Evolutionary conservation across 2,888 invertebrate species (phyloP), one percentile per base, ranked within the genome.

Genomic region (Seira sanloemensis): DNA sequence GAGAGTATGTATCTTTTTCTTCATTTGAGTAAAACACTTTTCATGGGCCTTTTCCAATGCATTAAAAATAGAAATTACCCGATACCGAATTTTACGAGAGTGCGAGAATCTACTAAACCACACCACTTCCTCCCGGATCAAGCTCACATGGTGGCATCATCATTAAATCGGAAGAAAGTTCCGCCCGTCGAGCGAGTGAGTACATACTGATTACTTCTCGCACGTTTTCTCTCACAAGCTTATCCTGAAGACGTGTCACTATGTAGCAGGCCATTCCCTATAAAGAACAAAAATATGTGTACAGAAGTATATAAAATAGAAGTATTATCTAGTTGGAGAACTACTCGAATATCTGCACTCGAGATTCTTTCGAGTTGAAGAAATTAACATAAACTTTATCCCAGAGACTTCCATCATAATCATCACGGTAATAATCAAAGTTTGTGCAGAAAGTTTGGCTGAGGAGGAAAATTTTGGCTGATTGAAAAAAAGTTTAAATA

Each of bases 201-300:
- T 83, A 83, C 83, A 83, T 83, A 62, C 83, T 83, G 74, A 83
- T 83, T 73, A 83, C 78, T 78, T 83, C 83, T 46, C 83, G 83
- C 74, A 83, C 83, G 78, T 83, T 83, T 68, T 83, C 83, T n/a
- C 83, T 83, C 68, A 83, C 83, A 7, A 83, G 83, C 27, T 83
- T 83, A 68, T 83, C 72, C 26, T 83, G 83, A 16, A 83, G 74
- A 68, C 78, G 78, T 68, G 78, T 50, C 19, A 83, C 83, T 2
- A 83, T 74, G 69, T 83, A 74, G 74, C 83, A 83, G 83, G 83
- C 83, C 83, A 78, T 83, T 72, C 73, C 83, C 83, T 83, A 58
- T 7, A 23, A n/a, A 21, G 1, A 5, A 66, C 4, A 66, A 66
- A 46, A 46, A 46, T 46, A n/a, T n/a, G n/a, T n/a, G n/a, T n/a